Evolutionary conservation across 2,888 invertebrate genomes (phyloP).

Genomic region (Drosophila pegasa): DNA sequence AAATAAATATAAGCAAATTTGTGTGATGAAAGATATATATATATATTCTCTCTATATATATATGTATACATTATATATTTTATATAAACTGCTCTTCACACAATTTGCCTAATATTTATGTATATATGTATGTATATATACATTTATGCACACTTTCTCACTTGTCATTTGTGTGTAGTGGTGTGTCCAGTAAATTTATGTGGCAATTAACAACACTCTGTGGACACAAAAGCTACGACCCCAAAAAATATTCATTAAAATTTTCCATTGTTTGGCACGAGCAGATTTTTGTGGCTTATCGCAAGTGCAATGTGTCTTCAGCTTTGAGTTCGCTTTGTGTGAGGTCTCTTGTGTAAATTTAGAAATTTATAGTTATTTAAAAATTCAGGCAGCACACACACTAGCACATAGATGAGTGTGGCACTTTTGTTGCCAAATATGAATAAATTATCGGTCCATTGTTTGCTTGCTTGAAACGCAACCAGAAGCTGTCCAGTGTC

Average conservation of each 20-base stretch:
- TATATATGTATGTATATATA: constrained; percentile 21
- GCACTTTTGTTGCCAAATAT: constrained; percentile 73
- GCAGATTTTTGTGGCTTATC: constrained; percentile 72
- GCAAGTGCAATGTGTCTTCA: constrained; percentile 75
- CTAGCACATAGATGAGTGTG: constrained; percentile 16
- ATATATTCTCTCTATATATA: background rate
- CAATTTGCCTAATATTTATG: too few species aligned
- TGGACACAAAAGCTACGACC: constrained; percentile 48
- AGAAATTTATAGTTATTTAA: constrained; percentile 81
- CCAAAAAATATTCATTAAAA: constrained; percentile 76
- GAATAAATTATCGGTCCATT: constrained; percentile 77
- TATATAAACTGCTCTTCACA: too few species aligned
- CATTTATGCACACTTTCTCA: background rate
- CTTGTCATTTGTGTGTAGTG: constrained; percentile 17
- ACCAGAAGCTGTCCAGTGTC: constrained; percentile 53
- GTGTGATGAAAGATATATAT: constrained; percentile 40
- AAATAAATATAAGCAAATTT: constrained; percentile 67
- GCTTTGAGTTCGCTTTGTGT: constrained; percentile 33
- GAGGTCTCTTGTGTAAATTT: constrained; percentile 76
- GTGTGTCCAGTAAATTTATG: constrained; percentile 64
- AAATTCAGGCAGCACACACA: constrained; percentile 59
- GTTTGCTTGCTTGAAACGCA: constrained; percentile 74
- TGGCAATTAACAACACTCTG: constrained; percentile 76
- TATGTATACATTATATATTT: constrained; percentile 30
- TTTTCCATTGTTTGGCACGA: constrained; percentile 66